These are phyloP conservation scores for Calypte anna DNA, from an alignment of 2,113 vertebrate species.

Conservation along the genomic window DNA sequence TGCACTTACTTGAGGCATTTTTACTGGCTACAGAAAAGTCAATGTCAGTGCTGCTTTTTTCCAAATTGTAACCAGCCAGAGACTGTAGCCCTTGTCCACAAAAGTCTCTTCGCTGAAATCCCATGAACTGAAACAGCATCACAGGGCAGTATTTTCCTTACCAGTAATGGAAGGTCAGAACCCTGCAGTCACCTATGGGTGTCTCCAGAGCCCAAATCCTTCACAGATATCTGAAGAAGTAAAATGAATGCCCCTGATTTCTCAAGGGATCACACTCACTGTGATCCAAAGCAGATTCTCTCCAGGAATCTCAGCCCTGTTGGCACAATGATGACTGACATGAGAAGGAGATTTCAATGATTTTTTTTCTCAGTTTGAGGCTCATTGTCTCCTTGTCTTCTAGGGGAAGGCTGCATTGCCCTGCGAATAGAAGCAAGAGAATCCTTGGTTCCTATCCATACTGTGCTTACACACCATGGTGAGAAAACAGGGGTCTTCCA, in stretches of 20 bases:
- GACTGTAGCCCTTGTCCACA: not conserved
- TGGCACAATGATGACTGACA: not conserved
- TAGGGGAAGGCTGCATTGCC: slow-evolving; percentile 96
- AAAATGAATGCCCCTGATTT: not conserved
- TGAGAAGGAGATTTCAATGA: not conserved
- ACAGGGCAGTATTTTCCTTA: not conserved
- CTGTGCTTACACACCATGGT: slow-evolving; percentile 91
- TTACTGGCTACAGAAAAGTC: not conserved
- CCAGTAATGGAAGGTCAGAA: not conserved
- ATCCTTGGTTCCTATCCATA: slow-evolving; percentile 82
- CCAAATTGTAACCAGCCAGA: not conserved
- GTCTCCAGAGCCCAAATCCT: not conserved
- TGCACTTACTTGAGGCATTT: not conserved
- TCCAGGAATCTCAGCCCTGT: not conserved
- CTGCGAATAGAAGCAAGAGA: slow-evolving; percentile 84
- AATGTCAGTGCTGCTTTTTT: not conserved
- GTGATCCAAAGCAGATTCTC: not conserved
- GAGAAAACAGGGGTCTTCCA: slow-evolving; percentile 88
- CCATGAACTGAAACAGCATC: not conserved
- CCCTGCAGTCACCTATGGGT: not conserved
- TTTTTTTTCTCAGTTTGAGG: not conserved
- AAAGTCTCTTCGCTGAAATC: not conserved
- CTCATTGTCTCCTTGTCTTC: not conserved
- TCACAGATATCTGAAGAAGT: not conserved
- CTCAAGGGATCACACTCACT: not conserved